These are phyloP conservation scores for Meganola albula DNA, from an alignment of 2,888 invertebrate species.

Conservation along the genomic window DNA sequence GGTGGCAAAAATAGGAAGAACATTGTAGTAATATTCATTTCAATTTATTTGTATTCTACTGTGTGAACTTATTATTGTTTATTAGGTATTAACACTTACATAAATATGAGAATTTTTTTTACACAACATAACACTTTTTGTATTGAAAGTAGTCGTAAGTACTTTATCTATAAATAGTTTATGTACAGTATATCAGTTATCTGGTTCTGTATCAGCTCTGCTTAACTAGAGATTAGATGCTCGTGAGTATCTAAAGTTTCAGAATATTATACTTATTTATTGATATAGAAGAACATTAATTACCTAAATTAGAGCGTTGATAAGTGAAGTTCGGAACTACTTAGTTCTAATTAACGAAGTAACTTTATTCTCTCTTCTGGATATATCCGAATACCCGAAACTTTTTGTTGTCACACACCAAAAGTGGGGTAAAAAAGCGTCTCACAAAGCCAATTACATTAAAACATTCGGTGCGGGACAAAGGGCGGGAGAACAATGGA, in stretches of 20 bases:
- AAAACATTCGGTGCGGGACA: constrained; percentile 73
- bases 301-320: background rate
- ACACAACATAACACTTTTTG: too few relatives aligned
- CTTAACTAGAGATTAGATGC: background rate
- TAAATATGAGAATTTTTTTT: too few relatives aligned
- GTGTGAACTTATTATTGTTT: too few relatives aligned
- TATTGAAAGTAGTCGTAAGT: too few relatives aligned
- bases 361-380: constrained; percentile 26
- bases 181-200: too few relatives aligned
- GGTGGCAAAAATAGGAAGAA: constrained; percentile 48
- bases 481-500: constrained; percentile 73
- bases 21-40: constrained; percentile 35
- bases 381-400: constrained; percentile 35
- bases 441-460: constrained; percentile 77
- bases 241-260: constrained; percentile 2
- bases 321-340: background rate
- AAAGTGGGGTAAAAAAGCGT: constrained; percentile 51
- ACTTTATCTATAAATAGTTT: too few relatives aligned
- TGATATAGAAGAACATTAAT: background rate
- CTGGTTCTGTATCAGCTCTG: too few relatives aligned
- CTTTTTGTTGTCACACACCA: constrained; percentile 32
- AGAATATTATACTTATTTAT: constrained; percentile 1
- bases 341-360: constrained; percentile 23
- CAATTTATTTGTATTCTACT: constrained; percentile 13
- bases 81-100: too few relatives aligned